Conservation (phyloP, 2,888 invertebrate genomes). For the Cheilosia soror region DNA sequence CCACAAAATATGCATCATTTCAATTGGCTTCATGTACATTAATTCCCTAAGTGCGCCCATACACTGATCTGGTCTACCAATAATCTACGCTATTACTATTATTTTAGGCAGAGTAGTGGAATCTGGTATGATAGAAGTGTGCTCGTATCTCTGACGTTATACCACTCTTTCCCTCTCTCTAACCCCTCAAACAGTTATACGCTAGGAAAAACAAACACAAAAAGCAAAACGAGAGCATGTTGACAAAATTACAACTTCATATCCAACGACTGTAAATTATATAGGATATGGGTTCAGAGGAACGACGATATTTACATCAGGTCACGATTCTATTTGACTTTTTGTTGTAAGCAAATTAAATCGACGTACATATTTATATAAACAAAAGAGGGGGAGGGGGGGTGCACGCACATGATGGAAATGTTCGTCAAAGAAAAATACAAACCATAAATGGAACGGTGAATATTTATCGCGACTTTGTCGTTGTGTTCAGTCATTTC, state of each 20-base stretch:
- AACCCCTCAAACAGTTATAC: background rate
- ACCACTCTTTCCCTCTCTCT: too few species aligned
- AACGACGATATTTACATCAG: conserved; percentile 17
- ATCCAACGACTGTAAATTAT: conserved; percentile 12
- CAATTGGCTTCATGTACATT: background rate
- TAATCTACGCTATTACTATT: background rate
- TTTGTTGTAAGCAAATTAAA: conserved; percentile 15
- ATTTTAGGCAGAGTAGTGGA: background rate
- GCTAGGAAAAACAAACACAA: background rate
- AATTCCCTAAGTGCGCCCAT: background rate
- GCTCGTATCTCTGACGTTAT: too few species aligned
- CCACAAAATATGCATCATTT: background rate
- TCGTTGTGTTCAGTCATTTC: too few species aligned
- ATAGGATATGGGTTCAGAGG: background rate
- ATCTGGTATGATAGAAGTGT: too few species aligned
- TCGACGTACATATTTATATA: background rate
- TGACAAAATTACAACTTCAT: conserved; percentile 19
- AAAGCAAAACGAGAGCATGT: conserved; percentile 4
- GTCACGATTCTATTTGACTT: conserved; percentile 15
- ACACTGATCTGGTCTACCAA: background rate
- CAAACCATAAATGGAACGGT: background rate
- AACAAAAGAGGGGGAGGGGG: background rate
- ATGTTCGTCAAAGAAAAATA: conserved; percentile 3
- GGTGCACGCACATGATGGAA: background rate
- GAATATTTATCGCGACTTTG: too few species aligned